These are phyloP conservation scores for Dendrocincla fuliginosa DNA, from an alignment of 2,797 vertebrate species.

Conservation along the genomic window DNA sequence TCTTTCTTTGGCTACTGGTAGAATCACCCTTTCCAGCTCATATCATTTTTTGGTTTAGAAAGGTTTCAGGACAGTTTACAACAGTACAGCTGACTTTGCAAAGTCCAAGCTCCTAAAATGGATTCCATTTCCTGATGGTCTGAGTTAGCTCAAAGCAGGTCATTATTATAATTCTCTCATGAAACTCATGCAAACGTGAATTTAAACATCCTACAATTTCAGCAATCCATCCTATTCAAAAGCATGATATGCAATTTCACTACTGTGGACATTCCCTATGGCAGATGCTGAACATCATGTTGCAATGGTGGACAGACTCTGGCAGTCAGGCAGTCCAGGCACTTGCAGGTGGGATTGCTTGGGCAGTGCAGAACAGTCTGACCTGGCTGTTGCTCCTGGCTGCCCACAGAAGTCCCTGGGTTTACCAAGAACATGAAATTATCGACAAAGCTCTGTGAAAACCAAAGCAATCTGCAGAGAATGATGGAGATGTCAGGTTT, in stretches of 20 bases:
- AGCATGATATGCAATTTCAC: neutral
- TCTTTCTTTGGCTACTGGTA: neutral
- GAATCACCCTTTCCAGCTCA: neutral
- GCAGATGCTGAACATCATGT: neutral
- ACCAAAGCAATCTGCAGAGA: neutral
- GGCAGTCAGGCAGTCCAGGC: neutral
- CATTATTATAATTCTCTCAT: neutral
- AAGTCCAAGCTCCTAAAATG: neutral
- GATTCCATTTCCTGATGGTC: neutral
- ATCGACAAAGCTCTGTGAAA: neutral
- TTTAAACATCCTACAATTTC: neutral
- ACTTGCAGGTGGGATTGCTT: rapidly evolving
- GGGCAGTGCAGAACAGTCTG: neutral
- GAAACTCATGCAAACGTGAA: neutral
- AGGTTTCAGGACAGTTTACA: neutral
- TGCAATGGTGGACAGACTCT: neutral
- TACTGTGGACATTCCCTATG: neutral
- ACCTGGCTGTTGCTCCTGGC: neutral
- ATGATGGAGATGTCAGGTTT: neutral
- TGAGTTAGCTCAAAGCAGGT: neutral
- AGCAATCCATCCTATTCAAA: neutral
- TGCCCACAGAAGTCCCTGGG: rapidly evolving
- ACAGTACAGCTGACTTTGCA: neutral
- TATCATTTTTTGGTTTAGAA: neutral
- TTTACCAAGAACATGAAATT: neutral